Base-by-base conservation (phyloP, 2,113 vertebrate genomes). In the Centropus unirufus region DNA sequence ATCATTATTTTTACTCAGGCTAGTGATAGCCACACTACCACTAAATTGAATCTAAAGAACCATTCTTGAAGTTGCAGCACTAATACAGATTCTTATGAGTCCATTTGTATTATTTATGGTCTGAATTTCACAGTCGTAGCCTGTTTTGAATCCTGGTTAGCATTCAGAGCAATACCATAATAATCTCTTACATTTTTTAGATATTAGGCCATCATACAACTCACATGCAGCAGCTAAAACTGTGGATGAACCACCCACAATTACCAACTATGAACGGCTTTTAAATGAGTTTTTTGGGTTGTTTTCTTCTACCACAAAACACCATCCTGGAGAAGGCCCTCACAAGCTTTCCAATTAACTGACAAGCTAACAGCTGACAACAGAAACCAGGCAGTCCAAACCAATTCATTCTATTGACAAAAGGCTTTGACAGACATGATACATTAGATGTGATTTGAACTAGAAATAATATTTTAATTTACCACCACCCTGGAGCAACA, bases 381-480 rank as follows among this genome's bases (percentile, higher is more conserved):
- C 44, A 86, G 79, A 63, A 94, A 64, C 22, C 61, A 89, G 12
- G 20, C 88, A 81, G 93, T 84, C 92, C 80, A 87, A 78, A 90
- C 68, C 1, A 16, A 92, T 78, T 90, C 85, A 74, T 83, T 95
- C 81, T 64, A 73, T 62, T 0, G 0, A 84, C 83, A 95, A 94
- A 95, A 34, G 61, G 55, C 40, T 94, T 92, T 90, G 95, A 87
- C 39, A 36, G 22, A 79, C 72, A 5, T 10, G 79, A 93, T 86
- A 85, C 81, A 46, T 88, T 89, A 81, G 73, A 62, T 59, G 80
- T 59, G 85, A 90, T 83, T 90, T 94, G 85, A 94, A 93, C 82
- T 76, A 94, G 61, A 94, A 95, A 92, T 8, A 87, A 62, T 55
- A 75, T 78, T 93, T 94, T 95, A 85, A 78, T 94, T 79, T 72